phyloP scores from a whole-genome alignment of 2,113 vertebrate species.

The Erinaceus europaeus region DNA sequence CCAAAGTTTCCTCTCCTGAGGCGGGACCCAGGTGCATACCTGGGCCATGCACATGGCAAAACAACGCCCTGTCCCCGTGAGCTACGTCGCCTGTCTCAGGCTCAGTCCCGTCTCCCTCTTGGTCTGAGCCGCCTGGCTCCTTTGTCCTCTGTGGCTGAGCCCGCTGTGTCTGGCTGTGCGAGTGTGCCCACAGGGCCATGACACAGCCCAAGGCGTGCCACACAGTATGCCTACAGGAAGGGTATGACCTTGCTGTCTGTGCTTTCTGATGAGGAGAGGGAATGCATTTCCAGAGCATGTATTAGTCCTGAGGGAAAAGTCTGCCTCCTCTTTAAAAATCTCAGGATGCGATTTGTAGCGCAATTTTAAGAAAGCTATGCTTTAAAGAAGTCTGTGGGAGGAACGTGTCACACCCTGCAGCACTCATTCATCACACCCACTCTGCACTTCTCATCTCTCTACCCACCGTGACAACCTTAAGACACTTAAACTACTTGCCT shows the following conservation, averaged over 20 bases:
- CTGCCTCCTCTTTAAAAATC: conserved; percentile 25
- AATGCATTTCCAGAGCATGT: not conserved
- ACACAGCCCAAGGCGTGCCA: too few species aligned
- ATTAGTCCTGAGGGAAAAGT: not conserved
- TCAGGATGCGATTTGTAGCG: conserved; percentile 34
- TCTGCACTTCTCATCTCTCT: conserved; percentile 60
- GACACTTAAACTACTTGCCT: conserved; percentile 56
- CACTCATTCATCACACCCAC: conserved; percentile 77
- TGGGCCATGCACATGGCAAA: too few species aligned
- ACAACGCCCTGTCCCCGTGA: too few species aligned
- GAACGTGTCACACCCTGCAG: conserved; percentile 55
- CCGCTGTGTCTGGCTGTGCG: not conserved
- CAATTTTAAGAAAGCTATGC: conserved; percentile 35
- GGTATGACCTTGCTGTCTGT: fast-evolving
- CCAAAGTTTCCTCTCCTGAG: too few species aligned
- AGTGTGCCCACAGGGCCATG: not conserved
- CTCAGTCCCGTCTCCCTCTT: too few species aligned
- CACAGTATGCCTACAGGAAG: not conserved
- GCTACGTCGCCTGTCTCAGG: too few species aligned
- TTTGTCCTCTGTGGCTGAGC: not conserved
- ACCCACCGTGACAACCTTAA: conserved; percentile 62
- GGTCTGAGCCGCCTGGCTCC: not conserved
- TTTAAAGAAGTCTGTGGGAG: conserved; percentile 56
- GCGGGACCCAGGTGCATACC: too few species aligned
- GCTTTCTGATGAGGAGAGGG: not conserved